Conservation (phyloP, 1,140 invertebrate genomes). For the Drosophila trapezifrons region DNA sequence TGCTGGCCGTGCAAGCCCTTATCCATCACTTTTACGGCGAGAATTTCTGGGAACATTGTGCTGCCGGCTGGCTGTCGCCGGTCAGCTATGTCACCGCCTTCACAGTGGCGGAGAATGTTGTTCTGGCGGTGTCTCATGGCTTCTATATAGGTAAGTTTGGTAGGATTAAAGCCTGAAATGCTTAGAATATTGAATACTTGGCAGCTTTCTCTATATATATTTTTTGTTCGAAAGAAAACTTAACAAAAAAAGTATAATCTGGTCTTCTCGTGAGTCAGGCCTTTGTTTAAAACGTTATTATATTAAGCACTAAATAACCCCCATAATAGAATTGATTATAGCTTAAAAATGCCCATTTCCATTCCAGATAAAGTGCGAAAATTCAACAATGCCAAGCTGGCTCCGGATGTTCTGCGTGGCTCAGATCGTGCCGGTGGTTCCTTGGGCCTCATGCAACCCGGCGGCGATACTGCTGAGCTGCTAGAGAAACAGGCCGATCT, state of each 20-base stretch:
- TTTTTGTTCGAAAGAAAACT: too few relatives aligned
- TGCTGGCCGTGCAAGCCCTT: slow-evolving; percentile 86
- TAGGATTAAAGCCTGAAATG: too few relatives aligned
- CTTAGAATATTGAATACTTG: too few relatives aligned
- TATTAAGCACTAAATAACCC: background rate
- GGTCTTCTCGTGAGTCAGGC: background rate
- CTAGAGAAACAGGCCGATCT: slow-evolving; percentile 87
- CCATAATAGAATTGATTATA: background rate
- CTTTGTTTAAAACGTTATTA: background rate
- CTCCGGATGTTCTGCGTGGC: slow-evolving; percentile 86
- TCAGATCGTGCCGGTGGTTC: slow-evolving; percentile 85
- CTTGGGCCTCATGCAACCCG: slow-evolving; percentile 86
- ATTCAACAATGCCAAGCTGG: slow-evolving; percentile 86
- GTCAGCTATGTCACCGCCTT: slow-evolving; percentile 86
- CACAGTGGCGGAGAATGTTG: slow-evolving; percentile 85
- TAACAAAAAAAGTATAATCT: background rate
- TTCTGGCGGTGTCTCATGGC: slow-evolving; percentile 86
- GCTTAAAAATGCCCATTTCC: background rate
- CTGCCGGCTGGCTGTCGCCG: slow-evolving; percentile 86
- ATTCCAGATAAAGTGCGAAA: slow-evolving; percentile 85
- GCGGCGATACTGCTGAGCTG: slow-evolving; percentile 86
- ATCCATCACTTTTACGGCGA: slow-evolving; percentile 87
- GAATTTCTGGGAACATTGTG: slow-evolving; percentile 86
- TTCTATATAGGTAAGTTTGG: slow-evolving; percentile 86
- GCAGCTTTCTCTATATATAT: too few relatives aligned